Conservation (phyloP, 2,113 vertebrate species). For the Melanerpes formicivorus region DNA sequence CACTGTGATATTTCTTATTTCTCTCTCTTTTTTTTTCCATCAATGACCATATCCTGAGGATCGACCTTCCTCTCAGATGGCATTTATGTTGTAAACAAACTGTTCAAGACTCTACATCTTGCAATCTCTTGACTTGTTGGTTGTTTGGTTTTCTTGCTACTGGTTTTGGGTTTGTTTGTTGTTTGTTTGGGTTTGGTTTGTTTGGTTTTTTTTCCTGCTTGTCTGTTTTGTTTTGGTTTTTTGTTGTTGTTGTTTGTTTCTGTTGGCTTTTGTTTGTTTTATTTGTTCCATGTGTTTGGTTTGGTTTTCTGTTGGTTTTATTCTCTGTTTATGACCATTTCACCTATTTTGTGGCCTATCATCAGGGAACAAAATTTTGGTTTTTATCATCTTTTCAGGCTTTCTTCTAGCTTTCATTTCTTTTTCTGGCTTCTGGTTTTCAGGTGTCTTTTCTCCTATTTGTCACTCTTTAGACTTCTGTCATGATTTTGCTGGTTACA, state of each 20-base stretch:
- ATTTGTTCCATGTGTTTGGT: neutral
- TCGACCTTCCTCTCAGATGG: rapidly evolving
- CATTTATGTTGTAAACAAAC: neutral
- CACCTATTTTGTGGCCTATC: neutral
- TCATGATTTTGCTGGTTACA: neutral
- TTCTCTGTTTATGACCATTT: neutral
- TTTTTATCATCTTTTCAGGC: neutral
- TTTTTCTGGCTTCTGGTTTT: neutral
- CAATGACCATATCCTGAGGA: neutral
- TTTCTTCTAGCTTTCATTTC: neutral
- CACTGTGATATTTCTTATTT: neutral
- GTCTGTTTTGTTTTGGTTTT: no score
- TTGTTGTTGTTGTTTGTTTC: neutral
- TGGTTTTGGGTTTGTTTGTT: neutral
- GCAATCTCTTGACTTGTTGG: neutral
- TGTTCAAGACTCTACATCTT: neutral
- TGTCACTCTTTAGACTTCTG: neutral
- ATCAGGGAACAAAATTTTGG: neutral
- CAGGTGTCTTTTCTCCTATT: neutral
- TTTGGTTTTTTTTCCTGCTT: no score
- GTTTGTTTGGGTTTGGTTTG: neutral
- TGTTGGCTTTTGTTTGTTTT: neutral
- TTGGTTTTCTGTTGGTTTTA: neutral
- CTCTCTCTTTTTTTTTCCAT: neutral
- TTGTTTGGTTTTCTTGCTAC: no score